These are phyloP conservation scores for Malurus elegans DNA, from an alignment of 2,113 vertebrate species.

Conservation along the genomic window DNA sequence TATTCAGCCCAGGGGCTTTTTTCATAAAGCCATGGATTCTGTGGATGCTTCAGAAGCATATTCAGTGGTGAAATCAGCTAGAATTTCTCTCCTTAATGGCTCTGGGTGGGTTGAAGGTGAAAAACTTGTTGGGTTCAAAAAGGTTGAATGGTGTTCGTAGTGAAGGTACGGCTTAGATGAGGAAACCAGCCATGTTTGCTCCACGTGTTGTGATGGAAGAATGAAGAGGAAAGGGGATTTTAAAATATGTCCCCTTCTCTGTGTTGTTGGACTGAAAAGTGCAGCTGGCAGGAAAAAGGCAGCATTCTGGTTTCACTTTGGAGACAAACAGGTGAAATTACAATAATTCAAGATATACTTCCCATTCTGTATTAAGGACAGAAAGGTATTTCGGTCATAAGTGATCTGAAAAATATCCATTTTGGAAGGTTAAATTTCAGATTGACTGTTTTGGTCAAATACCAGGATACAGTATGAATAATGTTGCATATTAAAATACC, in stretches of 20 bases:
- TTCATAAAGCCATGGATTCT: not conserved
- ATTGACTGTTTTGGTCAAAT: not conserved
- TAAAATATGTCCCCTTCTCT: not conserved
- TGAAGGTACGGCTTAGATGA: not conserved
- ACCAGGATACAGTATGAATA: not conserved
- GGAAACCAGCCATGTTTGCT: not conserved
- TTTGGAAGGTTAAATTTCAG: not conserved
- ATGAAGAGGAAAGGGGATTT: not conserved
- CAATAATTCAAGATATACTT: not conserved
- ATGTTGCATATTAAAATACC: not conserved
- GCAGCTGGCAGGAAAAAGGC: not conserved
- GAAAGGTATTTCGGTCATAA: not conserved
- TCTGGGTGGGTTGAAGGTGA: not conserved
- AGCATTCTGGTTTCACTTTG: not conserved
- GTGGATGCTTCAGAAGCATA: not conserved
- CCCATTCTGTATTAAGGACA: not conserved
- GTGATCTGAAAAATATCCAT: not conserved
- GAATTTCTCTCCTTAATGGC: not conserved
- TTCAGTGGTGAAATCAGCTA: not conserved
- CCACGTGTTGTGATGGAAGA: not conserved
- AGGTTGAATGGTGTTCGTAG: accelerated
- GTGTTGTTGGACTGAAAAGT: not conserved
- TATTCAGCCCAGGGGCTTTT: not conserved
- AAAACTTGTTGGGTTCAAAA: not conserved
- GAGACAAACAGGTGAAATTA: not conserved